Evolutionary conservation across 1,140 invertebrate species (phyloP), one percentile per base, ranked within the genome.

Genomic region (Acromyrmex echinatior): DNA sequence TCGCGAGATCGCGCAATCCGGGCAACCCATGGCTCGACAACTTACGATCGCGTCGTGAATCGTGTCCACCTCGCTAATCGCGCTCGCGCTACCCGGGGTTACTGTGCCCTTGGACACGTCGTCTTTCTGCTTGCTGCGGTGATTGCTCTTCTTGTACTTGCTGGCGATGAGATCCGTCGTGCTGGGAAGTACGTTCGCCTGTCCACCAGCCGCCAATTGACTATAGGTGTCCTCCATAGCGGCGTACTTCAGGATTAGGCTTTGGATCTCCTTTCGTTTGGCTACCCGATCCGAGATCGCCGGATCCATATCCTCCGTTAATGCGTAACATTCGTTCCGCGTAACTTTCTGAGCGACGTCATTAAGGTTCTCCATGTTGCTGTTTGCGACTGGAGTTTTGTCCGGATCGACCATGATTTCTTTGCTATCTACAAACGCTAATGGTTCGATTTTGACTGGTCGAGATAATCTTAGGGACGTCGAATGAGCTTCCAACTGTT

Each of bases 241-340:
- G 0, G 97, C 96, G 92, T 98, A 98, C 88, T 98, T 98, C 95
- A 97, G 96, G 60, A 98, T 98, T 10, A 98, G 94, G 86, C 97
- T 97, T 93, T 97, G 97, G 12, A 98, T 98, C 92, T 98, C 98
- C 88, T 98, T 98, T 4, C 98, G 96, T 88, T 97, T 97, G 18
- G 97, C 97, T 92, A 97, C 97, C 28, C 98, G 96, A 82, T 98
- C 97, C 79, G 96, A 96, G 10, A 97, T 95, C 9, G 96, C 95
- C 0, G 96, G 96, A 91, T 96, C 96, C 0, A 96, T 96, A 0
- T 96, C 96, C 78, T 96, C 96, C 49, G 95, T 16, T 71, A 21
- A 12, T 12, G 80, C 53, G 39, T 35, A 35, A 6, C 5, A 7
- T 35, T 35, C 31, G 31, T 74, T 85, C 3, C 14, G 18, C 6